phyloP scores from a whole-genome alignment of 1,140 invertebrate genomes.

The honey bee (Apis mellifera) region DNA sequence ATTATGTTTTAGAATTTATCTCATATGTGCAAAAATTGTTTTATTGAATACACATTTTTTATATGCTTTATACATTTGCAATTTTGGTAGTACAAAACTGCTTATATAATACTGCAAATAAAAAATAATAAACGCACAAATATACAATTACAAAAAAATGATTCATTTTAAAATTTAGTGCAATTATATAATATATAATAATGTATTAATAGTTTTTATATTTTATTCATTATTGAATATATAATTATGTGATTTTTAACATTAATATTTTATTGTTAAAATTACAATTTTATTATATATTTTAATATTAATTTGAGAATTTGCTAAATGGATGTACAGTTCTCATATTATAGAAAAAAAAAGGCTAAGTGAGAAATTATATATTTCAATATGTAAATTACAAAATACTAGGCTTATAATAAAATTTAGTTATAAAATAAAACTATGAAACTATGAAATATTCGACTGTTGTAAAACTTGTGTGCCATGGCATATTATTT shows the following conservation, averaged over 20 bases:
- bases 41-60: conserved; percentile 15
- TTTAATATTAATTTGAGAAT: background rate
- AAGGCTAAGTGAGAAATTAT: conserved; percentile 26
- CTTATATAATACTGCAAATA: conserved; percentile 12
- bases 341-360: conserved; percentile 2
- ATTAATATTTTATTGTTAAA: conserved; percentile 1
- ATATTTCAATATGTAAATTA: conserved; percentile 27
- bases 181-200: background rate
- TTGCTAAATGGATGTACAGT: conserved; percentile 13
- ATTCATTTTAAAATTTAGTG: background rate
- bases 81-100: conserved; percentile 47
- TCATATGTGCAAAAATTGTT: background rate
- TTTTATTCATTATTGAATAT: background rate
- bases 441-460: conserved; percentile 5
- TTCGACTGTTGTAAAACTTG: conserved; percentile 17
- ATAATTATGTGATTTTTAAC: background rate
- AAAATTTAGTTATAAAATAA: conserved; percentile 1
- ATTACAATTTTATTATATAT: background rate
- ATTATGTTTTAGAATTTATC: conserved; percentile 19
- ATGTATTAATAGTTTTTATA: background rate
- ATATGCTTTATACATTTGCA: conserved; percentile 27
- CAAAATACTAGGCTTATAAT: conserved; percentile 14
- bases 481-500: conserved; percentile 38
- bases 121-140: conserved; percentile 20
- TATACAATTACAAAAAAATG: conserved; percentile 8